A percentile compares a stretch with the other conserved stretches of the same genome.
phyloP scores from a whole-genome alignment of 2,113 vertebrate species.

The Piprites chloris region DNA sequence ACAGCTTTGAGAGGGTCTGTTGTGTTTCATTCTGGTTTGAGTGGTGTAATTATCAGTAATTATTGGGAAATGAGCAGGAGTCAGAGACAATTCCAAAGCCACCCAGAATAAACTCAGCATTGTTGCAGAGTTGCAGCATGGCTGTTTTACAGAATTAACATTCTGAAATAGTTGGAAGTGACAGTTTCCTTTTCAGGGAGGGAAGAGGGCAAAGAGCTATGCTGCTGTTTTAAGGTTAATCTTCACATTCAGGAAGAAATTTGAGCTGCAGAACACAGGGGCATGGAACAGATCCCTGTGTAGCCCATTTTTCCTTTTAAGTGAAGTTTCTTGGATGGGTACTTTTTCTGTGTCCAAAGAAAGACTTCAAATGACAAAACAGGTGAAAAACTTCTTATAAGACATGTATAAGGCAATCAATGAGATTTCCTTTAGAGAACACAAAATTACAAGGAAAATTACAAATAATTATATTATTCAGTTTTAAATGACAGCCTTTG shows the following conservation, averaged over 20 bases:
- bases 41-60: constrained; percentile 75
- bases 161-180: constrained; percentile 69
- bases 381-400: not conserved
- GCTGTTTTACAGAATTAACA: constrained; percentile 60
- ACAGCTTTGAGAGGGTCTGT: constrained; percentile 65
- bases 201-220: constrained; percentile 17
- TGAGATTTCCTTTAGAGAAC: not conserved
- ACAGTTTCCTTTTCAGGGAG: constrained; percentile 61
- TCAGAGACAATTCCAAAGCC: constrained; percentile 71
- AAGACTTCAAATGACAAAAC: not conserved
- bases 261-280: not conserved
- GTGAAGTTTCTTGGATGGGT: not conserved
- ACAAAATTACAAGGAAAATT: not conserved
- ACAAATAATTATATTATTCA: not conserved
- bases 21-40: constrained; percentile 74
- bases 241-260: not conserved
- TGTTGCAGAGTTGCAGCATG: constrained; percentile 45
- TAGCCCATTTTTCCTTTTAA: not conserved
- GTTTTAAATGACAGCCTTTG: not conserved
- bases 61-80: constrained; percentile 76
- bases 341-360: not conserved
- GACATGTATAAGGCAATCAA: not conserved
- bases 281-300: not conserved
- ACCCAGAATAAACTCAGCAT: constrained; percentile 73
- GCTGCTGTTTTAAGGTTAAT: constrained; percentile 1